Conservation (phyloP, 2,113 vertebrate species). For the Naja naja region DNA sequence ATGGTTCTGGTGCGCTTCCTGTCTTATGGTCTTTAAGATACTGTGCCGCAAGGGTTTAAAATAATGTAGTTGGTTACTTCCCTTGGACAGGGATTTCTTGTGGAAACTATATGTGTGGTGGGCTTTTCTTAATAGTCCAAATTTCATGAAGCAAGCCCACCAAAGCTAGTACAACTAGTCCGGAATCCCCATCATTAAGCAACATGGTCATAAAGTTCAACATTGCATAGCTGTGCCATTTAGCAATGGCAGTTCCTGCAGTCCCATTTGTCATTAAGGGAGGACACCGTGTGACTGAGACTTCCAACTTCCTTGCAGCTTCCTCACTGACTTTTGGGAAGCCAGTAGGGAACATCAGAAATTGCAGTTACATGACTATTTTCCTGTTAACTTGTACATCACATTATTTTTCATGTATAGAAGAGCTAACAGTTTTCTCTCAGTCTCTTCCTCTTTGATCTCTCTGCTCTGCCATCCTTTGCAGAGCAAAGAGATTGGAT, state of each 20-base stretch:
- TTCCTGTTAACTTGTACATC: neutral
- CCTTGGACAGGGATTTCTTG: neutral
- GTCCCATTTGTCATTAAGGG: neutral
- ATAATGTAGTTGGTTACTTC: neutral
- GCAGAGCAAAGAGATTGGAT: neutral
- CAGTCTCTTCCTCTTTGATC: neutral
- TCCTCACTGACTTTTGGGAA: neutral
- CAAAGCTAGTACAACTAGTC: neutral
- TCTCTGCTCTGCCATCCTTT: neutral
- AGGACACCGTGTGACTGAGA: neutral
- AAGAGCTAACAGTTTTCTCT: neutral
- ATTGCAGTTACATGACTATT: neutral
- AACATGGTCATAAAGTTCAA: neutral
- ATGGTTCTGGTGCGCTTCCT: neutral
- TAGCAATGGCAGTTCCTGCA: neutral
- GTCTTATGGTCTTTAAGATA: neutral
- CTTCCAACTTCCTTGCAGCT: neutral
- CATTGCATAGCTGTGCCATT: neutral
- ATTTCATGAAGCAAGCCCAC: neutral
- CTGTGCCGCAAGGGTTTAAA: neutral
- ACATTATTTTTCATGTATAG: neutral
- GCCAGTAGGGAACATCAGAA: neutral
- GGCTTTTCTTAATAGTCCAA: neutral
- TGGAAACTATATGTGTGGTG: neutral
- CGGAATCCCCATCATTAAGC: neutral